Percentiles rank a stretch among this genome's conserved stretches.
phyloP scores from a whole-genome alignment of 2,797 vertebrate genomes.

The Carduelis carduelis region DNA sequence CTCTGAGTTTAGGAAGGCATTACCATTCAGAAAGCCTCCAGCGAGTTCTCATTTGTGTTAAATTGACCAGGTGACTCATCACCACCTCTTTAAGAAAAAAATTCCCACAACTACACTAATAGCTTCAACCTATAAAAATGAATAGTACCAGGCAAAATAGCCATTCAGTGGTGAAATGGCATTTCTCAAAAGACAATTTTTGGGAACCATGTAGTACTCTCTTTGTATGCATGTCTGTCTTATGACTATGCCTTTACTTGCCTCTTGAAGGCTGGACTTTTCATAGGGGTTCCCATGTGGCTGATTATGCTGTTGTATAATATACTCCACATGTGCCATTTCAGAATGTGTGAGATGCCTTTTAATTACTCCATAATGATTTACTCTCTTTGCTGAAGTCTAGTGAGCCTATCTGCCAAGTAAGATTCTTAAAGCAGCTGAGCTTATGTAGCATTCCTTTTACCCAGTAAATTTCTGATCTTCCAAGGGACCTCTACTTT shows the following conservation, averaged over 20 bases:
- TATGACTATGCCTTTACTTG: not conserved
- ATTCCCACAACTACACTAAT: not conserved
- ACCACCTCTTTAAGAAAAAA: slow-evolving; percentile 12
- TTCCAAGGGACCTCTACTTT: not conserved
- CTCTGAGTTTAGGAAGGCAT: slow-evolving; percentile 22
- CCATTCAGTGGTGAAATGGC: not conserved
- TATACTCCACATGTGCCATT: not conserved
- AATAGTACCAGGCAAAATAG: not conserved
- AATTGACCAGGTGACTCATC: slow-evolving; percentile 35
- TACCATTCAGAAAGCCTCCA: slow-evolving; percentile 8
- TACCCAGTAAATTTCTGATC: not conserved
- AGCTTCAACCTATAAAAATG: not conserved
- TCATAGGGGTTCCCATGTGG: not conserved
- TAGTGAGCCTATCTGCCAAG: not conserved
- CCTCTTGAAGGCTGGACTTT: not conserved
- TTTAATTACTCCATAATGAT: not conserved
- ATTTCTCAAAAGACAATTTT: not conserved
- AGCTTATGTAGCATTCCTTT: not conserved
- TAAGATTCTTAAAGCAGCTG: not conserved
- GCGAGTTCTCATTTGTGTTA: not conserved
- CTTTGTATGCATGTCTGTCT: not conserved
- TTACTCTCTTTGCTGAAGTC: not conserved
- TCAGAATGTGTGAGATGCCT: not conserved
- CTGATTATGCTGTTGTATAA: not conserved
- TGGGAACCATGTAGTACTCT: not conserved